Evolutionary conservation across 2,888 invertebrate genomes (phyloP).

Genomic region (Clostera curtula): DNA sequence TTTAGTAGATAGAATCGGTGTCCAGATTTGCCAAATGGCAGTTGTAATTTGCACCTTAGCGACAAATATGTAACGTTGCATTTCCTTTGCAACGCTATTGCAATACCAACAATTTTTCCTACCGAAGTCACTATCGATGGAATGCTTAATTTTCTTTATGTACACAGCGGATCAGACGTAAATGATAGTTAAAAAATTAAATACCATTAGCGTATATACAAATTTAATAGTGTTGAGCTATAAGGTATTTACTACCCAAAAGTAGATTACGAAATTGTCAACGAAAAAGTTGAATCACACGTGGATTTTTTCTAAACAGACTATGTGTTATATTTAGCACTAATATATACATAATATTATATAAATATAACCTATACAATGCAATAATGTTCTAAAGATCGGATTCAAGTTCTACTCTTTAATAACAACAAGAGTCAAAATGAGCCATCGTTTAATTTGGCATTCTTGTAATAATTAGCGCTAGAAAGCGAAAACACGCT

Average conservation of each 20-base stretch:
- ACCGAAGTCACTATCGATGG: slow-evolving; percentile 44
- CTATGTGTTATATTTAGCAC: slow-evolving; percentile 13
- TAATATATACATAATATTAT: slow-evolving; percentile 19
- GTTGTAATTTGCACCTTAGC: slow-evolving; percentile 43
- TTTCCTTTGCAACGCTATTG: slow-evolving; percentile 18
- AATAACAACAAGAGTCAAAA: slow-evolving; percentile 23
- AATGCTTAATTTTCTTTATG: slow-evolving; percentile 50
- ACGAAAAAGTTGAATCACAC: neutral
- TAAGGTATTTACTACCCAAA: slow-evolving; percentile 11
- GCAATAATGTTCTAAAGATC: slow-evolving; percentile 26
- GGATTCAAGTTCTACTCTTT: slow-evolving; percentile 25
- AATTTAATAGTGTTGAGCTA: slow-evolving; percentile 23
- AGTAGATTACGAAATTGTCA: slow-evolving; percentile 27
- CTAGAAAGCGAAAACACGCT: slow-evolving; percentile 18
- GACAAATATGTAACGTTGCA: slow-evolving; percentile 31
- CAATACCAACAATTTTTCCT: slow-evolving; percentile 41
- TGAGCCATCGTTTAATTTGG: slow-evolving; percentile 18
- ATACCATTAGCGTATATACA: slow-evolving; percentile 24
- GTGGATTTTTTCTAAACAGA: slow-evolving; percentile 3
- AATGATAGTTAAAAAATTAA: slow-evolving; percentile 25
- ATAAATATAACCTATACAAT: slow-evolving; percentile 26
- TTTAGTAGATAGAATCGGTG: no score
- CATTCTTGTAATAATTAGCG: slow-evolving; percentile 17
- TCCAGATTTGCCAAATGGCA: slow-evolving; percentile 40
- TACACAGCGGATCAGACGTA: no score